A percentile compares a stretch with the other conserved stretches of the same genome.
Conservation (phyloP, 2,113 vertebrate species). For the Epinephelus moara region DNA sequence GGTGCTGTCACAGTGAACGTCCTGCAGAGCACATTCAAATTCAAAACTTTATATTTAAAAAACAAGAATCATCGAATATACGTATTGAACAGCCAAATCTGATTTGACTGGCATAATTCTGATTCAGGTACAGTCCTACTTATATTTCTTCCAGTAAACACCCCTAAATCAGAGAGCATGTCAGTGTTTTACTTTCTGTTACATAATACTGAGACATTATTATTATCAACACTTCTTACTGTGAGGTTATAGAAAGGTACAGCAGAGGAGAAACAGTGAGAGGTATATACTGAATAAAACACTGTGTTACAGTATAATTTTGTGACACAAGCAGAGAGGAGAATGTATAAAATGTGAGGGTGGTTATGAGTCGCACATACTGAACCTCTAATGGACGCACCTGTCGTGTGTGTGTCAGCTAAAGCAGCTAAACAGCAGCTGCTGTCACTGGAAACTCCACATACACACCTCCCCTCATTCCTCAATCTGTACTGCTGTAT, state of each 20-base stretch:
- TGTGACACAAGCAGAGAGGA: too few relatives aligned
- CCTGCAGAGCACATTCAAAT: too few relatives aligned
- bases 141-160: too few relatives aligned
- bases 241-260: neutral
- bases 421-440: conserved; percentile 50
- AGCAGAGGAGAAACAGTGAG: neutral
- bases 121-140: too few relatives aligned
- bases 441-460: conserved; percentile 29
- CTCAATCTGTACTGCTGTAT: neutral
- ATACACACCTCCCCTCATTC: conserved; percentile 3
- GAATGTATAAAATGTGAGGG: neutral
- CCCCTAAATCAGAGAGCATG: neutral
- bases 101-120: too few relatives aligned
- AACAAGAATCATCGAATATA: too few relatives aligned
- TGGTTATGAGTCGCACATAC: neutral
- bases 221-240: neutral
- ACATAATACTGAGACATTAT: neutral
- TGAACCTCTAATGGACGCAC: conserved; percentile 49
- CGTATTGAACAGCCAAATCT: too few relatives aligned
- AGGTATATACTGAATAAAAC: neutral
- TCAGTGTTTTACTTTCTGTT: neutral
- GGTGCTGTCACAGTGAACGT: too few relatives aligned
- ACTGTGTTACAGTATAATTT: too few relatives aligned
- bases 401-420: conserved; percentile 51
- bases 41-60: too few relatives aligned